Conservation (phyloP, 1,140 invertebrate species). For the Drosophila setifemur region DNA sequence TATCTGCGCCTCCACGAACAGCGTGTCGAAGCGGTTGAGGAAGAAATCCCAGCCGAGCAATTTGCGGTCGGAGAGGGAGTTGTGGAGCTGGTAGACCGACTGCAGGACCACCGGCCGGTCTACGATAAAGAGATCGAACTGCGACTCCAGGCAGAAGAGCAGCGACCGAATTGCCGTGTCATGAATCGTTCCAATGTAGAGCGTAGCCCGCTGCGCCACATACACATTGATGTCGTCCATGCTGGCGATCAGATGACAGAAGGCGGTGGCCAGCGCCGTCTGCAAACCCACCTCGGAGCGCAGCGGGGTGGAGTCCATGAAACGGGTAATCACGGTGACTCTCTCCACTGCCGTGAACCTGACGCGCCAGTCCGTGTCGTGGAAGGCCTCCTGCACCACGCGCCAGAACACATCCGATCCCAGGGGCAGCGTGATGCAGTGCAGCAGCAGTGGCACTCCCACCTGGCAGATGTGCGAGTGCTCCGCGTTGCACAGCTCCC, state of each 20-base stretch:
- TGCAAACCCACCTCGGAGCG: conserved; percentile 92
- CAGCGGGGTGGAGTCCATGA: conserved; percentile 94
- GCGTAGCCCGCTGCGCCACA: conserved; percentile 95
- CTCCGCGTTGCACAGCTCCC: conserved; percentile 95
- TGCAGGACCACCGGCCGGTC: conserved; percentile 99
- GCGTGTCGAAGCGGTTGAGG: conserved; percentile 96
- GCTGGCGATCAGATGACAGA: conserved; percentile 97
- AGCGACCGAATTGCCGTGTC: conserved; percentile 92
- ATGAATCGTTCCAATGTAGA: conserved; percentile 97
- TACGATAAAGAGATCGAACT: conserved; percentile 97
- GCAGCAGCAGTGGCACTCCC: conserved; percentile 94
- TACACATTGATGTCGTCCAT: conserved; percentile 98
- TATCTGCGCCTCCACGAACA: conserved; percentile 98
- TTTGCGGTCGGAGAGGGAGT: conserved; percentile 93
- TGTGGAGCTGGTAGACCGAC: conserved; percentile 96
- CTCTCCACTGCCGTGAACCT: conserved; percentile 97
- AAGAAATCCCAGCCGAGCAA: conserved; percentile 99
- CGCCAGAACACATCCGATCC: conserved; percentile 98
- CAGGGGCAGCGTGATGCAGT: conserved; percentile 95
- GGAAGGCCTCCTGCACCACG: conserved; percentile 96
- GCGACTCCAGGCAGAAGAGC: conserved; percentile 93
- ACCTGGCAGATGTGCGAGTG: conserved; percentile 96
- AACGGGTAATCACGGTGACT: conserved; percentile 94
- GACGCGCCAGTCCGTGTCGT: conserved; percentile 93
- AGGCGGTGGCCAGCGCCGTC: conserved; percentile 97